Base-by-base conservation (phyloP, 2,888 invertebrate genomes). In the Criorhina ranunculi region DNA sequence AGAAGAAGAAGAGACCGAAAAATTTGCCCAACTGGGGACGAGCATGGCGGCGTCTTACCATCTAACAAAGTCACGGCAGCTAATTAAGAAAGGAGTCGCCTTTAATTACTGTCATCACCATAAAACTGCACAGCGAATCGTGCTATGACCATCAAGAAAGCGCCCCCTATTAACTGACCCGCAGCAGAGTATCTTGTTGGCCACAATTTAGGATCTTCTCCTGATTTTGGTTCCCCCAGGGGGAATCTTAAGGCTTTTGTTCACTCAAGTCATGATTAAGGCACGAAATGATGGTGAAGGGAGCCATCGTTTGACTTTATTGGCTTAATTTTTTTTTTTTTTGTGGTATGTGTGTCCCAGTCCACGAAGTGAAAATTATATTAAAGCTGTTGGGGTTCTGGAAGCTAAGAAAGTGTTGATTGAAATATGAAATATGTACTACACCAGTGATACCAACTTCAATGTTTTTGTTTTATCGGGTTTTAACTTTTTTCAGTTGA, bases 21-120 rank as follows among this genome's bases (percentile, higher is more conserved):
- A 49, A 67, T 59, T 42, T 19, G 33, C 19, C 19, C 57, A 46
- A 66, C 35, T 24, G 42, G 60, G 55, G 57, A 9, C 29, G 46
- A 37, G 6, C 17, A 29, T 6, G 29, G 35, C 12, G 37, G 12
- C 35, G 60, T 35, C 35, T 44, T 42, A 2, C 46, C 19, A 17
- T 60, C 57, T 57, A 70, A 66, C 66, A 59, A 77, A 77, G 66
- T 44, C 73, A 62, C 62, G 9, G 42, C 55, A 75, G 42, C 83
- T 83, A 75, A 83, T 83, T 83, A 79, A 69, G 62, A 67, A 73
- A 51, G 55, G 31, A 78, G 62, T 66, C 83, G 49, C 42, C 55
- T 51, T 59, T 67, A 75, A 83, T 69, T 69, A 83, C 62, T 69
- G 57, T 69, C 73, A 79, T 83, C 57, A 83, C 19, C 60, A 62